Evolutionary conservation across 2,113 vertebrate species (phyloP), one percentile per base, ranked within the genome.

Genomic region (Calyptommatus sinebrachiatus): DNA sequence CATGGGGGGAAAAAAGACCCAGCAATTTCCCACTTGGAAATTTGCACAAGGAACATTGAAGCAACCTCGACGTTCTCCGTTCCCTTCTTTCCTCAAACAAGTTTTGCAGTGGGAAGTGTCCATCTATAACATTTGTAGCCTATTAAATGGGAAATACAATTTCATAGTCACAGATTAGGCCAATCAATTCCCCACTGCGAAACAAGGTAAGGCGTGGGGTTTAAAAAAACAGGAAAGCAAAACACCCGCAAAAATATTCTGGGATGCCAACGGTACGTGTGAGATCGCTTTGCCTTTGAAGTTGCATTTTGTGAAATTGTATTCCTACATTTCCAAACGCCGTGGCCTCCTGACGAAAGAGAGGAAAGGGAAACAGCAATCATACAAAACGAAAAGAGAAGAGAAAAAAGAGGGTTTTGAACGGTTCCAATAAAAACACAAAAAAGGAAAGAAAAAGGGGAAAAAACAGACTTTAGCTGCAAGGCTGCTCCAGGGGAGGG

Each of bases 81-180:
- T 88, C 90, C 63, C 53, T 72, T 85, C 10, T 0, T 67, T 53
- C 62, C 14, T 71, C 69, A 14, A 12, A 26, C 12, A 9, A 75
- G 29, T 73, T 74, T 14, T 8, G 53, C 90, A 81, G 69, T 75
- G 20, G 81, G n/a, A 87, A 57, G 90, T 68, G 18, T 78, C 88
- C 91, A 84, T 86, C 92, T 93, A 72, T 86, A 89, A 90, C 91
- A 75, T 85, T 78, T 87, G 92, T 83, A 77, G 83, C 88, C 89
- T 87, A 85, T 93, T 92, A 94, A 86, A 92, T 91, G 78, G 87
- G 90, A 90, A 94, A 90, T 86, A 92, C 90, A 92, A 93, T 94
- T 94, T 93, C 94, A 91, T 87, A 91, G 94, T 86, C 87, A 83
- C 88, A 88, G 91, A 93, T 92, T 83, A 93, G 88, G 88, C 85